These are phyloP conservation scores for Leptobrachium ailaonicum DNA, from an alignment of 2,113 vertebrate species.

Conservation along the genomic window DNA sequence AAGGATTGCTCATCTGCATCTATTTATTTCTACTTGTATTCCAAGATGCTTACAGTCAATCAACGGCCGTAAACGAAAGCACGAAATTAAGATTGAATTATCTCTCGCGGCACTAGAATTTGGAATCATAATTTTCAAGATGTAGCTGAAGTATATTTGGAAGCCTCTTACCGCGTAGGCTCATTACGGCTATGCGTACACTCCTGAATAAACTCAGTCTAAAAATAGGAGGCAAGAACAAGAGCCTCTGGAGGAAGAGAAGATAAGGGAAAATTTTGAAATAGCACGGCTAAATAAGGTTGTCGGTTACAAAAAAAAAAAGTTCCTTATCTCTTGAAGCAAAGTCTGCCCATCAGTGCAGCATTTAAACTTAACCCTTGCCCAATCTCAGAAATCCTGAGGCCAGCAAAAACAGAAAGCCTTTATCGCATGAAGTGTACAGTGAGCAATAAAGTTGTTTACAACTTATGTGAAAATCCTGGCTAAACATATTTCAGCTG, in stretches of 20 bases:
- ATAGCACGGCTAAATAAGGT: slow-evolving; percentile 41
- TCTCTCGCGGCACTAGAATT: background rate
- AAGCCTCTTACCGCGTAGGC: background rate
- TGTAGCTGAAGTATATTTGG: slow-evolving; percentile 29
- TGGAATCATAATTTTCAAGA: slow-evolving; percentile 14
- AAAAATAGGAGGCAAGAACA: slow-evolving; percentile 23
- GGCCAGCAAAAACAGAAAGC: slow-evolving; percentile 33
- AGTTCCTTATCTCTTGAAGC: slow-evolving; percentile 36
- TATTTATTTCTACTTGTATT: background rate
- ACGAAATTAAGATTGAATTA: background rate
- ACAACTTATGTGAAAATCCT: slow-evolving; percentile 28
- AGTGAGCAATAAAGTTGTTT: slow-evolving; percentile 46
- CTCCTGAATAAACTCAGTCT: slow-evolving; percentile 20
- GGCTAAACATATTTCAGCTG: slow-evolving; percentile 41
- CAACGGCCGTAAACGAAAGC: background rate
- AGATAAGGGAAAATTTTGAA: slow-evolving; percentile 34
- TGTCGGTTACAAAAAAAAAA: slow-evolving; percentile 16
- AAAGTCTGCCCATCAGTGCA: slow-evolving; percentile 25
- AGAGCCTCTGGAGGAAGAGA: slow-evolving; percentile 21
- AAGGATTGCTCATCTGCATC: background rate
- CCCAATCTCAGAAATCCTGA: slow-evolving; percentile 32
- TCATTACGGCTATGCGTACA: slow-evolving; percentile 1
- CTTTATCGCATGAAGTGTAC: slow-evolving; percentile 34
- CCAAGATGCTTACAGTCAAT: background rate
- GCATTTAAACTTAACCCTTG: slow-evolving; percentile 46